Evolutionary conservation across 2,888 invertebrate genomes (phyloP).

Genomic region (Cremastinae sp.): DNA sequence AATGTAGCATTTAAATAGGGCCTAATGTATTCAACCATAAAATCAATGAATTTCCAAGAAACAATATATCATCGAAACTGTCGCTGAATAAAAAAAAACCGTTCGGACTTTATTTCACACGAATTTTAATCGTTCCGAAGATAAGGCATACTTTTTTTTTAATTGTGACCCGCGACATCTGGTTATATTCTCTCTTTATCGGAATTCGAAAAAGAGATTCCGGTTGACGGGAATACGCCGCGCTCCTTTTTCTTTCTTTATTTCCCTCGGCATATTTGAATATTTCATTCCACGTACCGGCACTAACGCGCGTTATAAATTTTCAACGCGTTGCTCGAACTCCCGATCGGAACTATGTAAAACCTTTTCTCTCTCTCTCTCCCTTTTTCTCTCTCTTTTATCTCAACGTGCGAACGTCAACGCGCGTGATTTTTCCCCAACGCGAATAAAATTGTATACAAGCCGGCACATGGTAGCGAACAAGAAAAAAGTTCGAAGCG

Average conservation of each 20-base stretch:
- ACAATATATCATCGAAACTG: too few relatives aligned
- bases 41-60: too few relatives aligned
- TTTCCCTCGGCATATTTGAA: constrained; percentile 61
- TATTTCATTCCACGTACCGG: constrained; percentile 67
- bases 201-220: background rate
- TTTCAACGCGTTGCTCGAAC: constrained; percentile 57
- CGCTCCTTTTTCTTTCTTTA: background rate
- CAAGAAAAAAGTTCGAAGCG: constrained; percentile 12
- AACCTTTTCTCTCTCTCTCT: constrained; percentile 33
- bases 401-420: constrained; percentile 2
- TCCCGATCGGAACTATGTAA: constrained; percentile 48
- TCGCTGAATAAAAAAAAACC: too few relatives aligned
- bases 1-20: too few relatives aligned
- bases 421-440: constrained; percentile 26
- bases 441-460: constrained; percentile 36
- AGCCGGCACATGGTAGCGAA: background rate
- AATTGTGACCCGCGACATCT: too few relatives aligned
- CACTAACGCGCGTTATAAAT: constrained; percentile 67
- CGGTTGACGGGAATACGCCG: constrained; percentile 21
- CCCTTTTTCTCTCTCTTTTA: constrained; percentile 1
- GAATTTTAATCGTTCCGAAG: too few relatives aligned
- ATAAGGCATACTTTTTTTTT: too few relatives aligned
- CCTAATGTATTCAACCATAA: too few relatives aligned
- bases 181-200: background rate
- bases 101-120: too few relatives aligned